A percentile compares a stretch with the other conserved stretches of the same genome.
Conservation (phyloP, 1,140 invertebrate species). For the Goniozus legneri region DNA sequence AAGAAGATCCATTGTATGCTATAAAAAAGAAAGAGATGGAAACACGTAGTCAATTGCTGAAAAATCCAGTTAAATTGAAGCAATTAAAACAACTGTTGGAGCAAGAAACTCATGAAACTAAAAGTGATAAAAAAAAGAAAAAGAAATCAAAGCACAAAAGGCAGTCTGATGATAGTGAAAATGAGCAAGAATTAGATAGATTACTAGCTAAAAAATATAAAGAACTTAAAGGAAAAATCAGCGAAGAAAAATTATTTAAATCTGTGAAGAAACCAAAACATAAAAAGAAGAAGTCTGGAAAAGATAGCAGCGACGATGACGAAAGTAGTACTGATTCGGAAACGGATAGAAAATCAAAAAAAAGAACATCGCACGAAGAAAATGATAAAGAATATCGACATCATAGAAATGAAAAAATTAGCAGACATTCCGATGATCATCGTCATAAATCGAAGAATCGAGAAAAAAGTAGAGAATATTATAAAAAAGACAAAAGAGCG, state of each 20-base stretch:
- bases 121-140: constrained; percentile 56
- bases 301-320: constrained; percentile 9
- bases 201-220: constrained; percentile 45
- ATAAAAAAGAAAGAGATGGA: constrained; percentile 86
- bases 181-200: constrained; percentile 41
- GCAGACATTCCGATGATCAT: constrained; percentile 11
- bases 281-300: constrained; percentile 25
- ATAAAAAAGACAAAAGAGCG: constrained; percentile 5
- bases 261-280: constrained; percentile 40
- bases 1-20: constrained; percentile 84
- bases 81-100: constrained; percentile 77
- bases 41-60: constrained; percentile 71
- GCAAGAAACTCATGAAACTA: too few species aligned
- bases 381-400: neutral
- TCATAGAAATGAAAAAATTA: constrained; percentile 4
- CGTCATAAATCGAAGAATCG: constrained; percentile 1
- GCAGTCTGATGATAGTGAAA: constrained; percentile 38
- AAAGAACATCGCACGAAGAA: neutral
- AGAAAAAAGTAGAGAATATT: constrained; percentile 1
- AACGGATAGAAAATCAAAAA: constrained; percentile 25
- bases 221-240: constrained; percentile 44
- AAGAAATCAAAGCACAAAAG: constrained; percentile 57
- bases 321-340: constrained; percentile 20
- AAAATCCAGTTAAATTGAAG: constrained; percentile 88
- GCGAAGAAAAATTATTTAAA: constrained; percentile 38